These are phyloP conservation scores for Cerceris ruficornis DNA, from an alignment of 2,888 invertebrate species.

Conservation along the genomic window DNA sequence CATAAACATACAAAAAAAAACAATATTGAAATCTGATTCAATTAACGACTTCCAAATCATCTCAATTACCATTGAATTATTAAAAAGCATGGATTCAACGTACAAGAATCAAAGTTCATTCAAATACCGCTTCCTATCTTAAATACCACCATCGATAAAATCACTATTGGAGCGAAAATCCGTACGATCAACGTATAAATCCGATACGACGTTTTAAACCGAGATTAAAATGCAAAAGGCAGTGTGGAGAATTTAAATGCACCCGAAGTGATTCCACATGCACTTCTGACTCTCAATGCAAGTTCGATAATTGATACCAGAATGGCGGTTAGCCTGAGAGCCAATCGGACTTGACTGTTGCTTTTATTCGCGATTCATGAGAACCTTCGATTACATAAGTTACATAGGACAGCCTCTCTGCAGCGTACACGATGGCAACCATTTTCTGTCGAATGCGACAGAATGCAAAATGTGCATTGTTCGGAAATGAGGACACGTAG, in stretches of 20 bases:
- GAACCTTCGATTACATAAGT: constrained; percentile 38
- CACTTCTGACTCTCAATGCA: constrained; percentile 23
- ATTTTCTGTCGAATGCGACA: constrained; percentile 10
- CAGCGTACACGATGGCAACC: background rate
- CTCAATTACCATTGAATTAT: no score
- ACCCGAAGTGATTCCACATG: constrained; percentile 27
- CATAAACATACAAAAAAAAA: no score
- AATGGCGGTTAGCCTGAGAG: constrained; percentile 16
- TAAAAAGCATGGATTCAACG: no score
- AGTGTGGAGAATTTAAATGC: constrained; percentile 7
- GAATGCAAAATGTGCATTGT: constrained; percentile 30
- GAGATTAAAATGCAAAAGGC: background rate
- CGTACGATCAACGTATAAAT: no score
- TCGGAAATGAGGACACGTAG: constrained; percentile 26
- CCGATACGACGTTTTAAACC: background rate
- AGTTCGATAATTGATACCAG: constrained; percentile 46
- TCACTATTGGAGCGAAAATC: no score
- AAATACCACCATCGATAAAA: no score
- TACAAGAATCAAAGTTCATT: no score
- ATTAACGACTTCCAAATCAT: no score
- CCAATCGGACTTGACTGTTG: constrained; percentile 16
- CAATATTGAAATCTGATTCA: no score
- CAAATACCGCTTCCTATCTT: no score
- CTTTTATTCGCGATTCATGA: constrained; percentile 42
- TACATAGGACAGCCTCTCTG: constrained; percentile 9